Base-by-base conservation (phyloP, 1,140 invertebrate genomes). In the Hirudo medicinalis region DNA sequence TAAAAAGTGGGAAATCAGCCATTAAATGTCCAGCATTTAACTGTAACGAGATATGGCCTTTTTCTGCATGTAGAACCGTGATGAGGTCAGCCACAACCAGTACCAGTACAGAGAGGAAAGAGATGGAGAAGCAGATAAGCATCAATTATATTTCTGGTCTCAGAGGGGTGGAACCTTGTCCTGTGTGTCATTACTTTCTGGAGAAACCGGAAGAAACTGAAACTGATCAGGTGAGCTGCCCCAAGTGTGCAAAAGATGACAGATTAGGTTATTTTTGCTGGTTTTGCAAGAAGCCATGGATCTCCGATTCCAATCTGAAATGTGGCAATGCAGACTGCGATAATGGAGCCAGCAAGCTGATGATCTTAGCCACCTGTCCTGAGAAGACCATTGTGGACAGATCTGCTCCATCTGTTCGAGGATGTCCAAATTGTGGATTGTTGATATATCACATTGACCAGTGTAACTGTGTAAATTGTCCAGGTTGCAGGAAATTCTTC, bases 361-460 rank as follows among this genome's bases (percentile, higher is more conserved):
- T 25, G n/a, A 70, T 70, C 43, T 49, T 70, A 54, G 17, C 40
- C 40, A 22, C 19, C 9, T 70, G 69, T 53, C 69, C 69, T 0
- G 53, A 70, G 20, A 70, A 70, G 25, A 22, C 3, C 32, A 70
- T 70, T 19, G 29, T 70, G 0, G 15, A 40, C 13, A 36, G 69
- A 19, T 19, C n/a, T 17, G 69, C 69, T 70, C 69, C 69, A 13
- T 43, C 49, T 3, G 53, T 70, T 53, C 40, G 69, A 9, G 69
- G 69, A n/a, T 70, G 69, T 70, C 69, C 69, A 19, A 70, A 70
- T 25, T 70, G 69, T 32, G 69, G 69, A 25, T 19, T 49, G 19
- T 49, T 70, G n/a, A n/a, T 49, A 19, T 3, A 70, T 13, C 43
- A 70, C 43, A 70, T n/a, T 3, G n/a, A 49, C 5, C 1, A 19